A percentile compares a stretch with the other conserved stretches of the same genome.
Conservation (phyloP, 1,140 invertebrate species). For the Drosophila grimshawi region DNA sequence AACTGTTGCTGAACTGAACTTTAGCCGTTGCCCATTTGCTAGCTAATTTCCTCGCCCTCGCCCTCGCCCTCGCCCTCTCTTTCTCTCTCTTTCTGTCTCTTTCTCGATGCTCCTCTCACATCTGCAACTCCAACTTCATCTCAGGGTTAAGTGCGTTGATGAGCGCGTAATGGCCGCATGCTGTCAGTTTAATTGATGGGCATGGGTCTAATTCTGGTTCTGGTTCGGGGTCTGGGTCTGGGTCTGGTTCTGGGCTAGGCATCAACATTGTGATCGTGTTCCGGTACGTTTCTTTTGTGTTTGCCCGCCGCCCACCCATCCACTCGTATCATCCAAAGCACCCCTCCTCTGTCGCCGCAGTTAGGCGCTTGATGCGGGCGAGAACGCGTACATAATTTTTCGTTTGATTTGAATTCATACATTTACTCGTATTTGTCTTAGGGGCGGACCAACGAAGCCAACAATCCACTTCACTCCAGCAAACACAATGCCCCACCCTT, state of each 20-base stretch:
- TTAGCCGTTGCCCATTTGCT: background rate
- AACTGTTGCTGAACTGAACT: background rate
- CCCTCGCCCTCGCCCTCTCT: background rate
- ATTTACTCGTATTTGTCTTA: conserved; percentile 35
- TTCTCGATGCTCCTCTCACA: background rate
- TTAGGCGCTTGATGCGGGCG: conserved; percentile 21
- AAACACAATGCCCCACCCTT: background rate
- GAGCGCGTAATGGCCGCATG: conserved; percentile 66
- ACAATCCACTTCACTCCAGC: background rate
- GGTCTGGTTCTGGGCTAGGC: background rate
- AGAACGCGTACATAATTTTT: conserved; percentile 18
- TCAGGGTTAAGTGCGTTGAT: conserved; percentile 63
- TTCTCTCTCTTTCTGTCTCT: background rate
- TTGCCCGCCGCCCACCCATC: background rate
- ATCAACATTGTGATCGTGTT: background rate
- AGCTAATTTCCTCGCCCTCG: conserved; percentile 4
- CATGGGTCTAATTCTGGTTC: conserved; percentile 16
- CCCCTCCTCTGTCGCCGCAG: background rate
- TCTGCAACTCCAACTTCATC: background rate
- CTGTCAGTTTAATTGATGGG: conserved; percentile 72
- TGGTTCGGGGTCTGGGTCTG: conserved; percentile 24
- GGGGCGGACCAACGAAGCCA: background rate
- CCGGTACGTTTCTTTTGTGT: conserved; percentile 1
- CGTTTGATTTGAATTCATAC: conserved; percentile 45
- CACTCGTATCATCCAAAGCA: background rate